A percentile compares a stretch with the other conserved stretches of the same genome.
phyloP scores from a whole-genome alignment of 2,113 vertebrate species.

The Tenebrosternarchus preto region DNA sequence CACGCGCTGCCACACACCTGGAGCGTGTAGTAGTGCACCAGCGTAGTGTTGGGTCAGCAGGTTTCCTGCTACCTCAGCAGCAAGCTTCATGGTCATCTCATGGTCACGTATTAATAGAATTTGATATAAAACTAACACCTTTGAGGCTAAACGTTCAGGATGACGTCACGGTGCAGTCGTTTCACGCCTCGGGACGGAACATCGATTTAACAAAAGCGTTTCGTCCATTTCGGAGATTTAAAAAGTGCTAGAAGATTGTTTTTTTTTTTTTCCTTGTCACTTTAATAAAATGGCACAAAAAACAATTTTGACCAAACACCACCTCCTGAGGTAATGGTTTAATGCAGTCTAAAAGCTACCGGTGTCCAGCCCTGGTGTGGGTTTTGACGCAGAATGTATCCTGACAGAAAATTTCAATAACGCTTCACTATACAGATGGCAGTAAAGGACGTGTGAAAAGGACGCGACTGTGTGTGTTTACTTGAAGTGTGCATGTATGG shows the following conservation, averaged over 20 bases:
- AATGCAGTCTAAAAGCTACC: no score
- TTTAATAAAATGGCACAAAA: no score
- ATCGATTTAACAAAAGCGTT: not conserved
- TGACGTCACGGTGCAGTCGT: not conserved
- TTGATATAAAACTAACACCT: not conserved
- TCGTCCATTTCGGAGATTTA: not conserved
- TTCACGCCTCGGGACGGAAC: not conserved
- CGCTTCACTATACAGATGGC: not conserved
- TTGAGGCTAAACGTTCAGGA: not conserved
- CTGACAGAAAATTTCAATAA: no score
- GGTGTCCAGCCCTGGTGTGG: no score
- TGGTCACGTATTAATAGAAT: conserved; percentile 44
- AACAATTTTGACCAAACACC: no score
- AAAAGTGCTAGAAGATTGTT: no score
- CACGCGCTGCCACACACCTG: not conserved
- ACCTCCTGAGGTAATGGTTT: no score
- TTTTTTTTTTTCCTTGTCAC: no score
- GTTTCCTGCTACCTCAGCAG: conserved; percentile 47
- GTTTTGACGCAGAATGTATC: no score
- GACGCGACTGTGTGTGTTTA: not conserved
- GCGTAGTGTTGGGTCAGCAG: conserved; percentile 49
- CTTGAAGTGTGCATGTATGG: no score
- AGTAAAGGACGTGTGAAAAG: not conserved
- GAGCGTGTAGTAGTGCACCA: conserved; percentile 21
- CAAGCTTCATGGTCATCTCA: conserved; percentile 28